Conservation (phyloP, 1,140 invertebrate genomes). For the Periplaneta americana region DNA sequence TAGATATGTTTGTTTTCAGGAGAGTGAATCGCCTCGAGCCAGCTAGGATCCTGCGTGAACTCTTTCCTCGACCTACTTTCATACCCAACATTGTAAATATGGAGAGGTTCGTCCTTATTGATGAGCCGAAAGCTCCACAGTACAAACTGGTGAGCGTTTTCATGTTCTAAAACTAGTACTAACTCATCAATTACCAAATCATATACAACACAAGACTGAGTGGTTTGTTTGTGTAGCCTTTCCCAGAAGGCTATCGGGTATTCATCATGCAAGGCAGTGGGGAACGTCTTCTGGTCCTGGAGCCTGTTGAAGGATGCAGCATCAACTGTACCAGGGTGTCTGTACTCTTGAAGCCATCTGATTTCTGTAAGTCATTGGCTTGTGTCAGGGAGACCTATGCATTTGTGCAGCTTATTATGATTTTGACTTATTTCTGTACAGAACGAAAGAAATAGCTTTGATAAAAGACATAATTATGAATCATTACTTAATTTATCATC, state of each 20-base stretch:
- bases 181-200: background rate
- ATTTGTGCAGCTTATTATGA: no score
- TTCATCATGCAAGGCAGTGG: constrained; percentile 61
- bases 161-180: background rate
- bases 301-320: constrained; percentile 60
- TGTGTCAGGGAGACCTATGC: no score
- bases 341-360: constrained; percentile 48
- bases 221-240: constrained; percentile 42
- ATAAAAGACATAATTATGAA: no score
- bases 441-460: no score
- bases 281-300: constrained; percentile 53
- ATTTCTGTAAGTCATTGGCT: constrained; percentile 7
- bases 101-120: constrained; percentile 65
- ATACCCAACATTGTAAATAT: constrained; percentile 42
- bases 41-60: constrained; percentile 52
- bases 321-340: constrained; percentile 55
- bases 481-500: no score
- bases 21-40: constrained; percentile 64
- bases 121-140: constrained; percentile 49
- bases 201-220: background rate
- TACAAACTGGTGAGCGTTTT: constrained; percentile 48
- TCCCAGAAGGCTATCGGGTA: constrained; percentile 69
- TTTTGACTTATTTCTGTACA: no score
- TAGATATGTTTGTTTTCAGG: constrained; percentile 37
- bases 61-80: constrained; percentile 54